Base-by-base conservation (phyloP, 2,888 invertebrate genomes). In the Beris chalybata region DNA sequence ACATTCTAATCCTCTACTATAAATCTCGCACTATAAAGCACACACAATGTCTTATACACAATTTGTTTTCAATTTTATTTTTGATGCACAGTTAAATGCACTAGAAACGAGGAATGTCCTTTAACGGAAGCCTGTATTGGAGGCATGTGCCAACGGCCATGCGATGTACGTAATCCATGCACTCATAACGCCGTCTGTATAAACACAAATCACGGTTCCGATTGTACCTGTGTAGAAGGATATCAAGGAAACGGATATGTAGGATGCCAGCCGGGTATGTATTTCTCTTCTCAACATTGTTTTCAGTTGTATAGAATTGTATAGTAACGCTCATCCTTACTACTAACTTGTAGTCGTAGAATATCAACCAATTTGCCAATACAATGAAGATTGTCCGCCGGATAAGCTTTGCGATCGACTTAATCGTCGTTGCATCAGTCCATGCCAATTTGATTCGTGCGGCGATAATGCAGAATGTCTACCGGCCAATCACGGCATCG, bases 311-410 rank as follows among this genome's bases (percentile, higher is more conserved):
- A 15, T 12, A 11, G 4, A 29, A 5, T 29, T 22, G 29, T 50
- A n/a, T 6, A 13, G 11, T 52, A 22, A 11, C 50, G 13, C 52
- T 52, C 29, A 52, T 52, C 13, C 11, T 43, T 13, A 13, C 9
- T 54, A 11, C 11, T 11, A 12, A 29, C 48, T 74, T 77, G 45
- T 72, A 85, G 85, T 82, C 13, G 75, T 77, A 38, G 78, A 79
- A 53, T 78, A 83, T 70, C 82, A 83, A 73, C 83, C 86, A 71
- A 85, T 93, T 61, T 94, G 94, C 77, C 93, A 93, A 78, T 93
- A 92, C 79, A 93, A 94, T 75, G 93, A 92, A 83, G 93, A 94
- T 75, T 95, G 94, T 77, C 92, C 93, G 64, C 90, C 91, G n/a
- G 87, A 90, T 74, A 87, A 91, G 74, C 82, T 92, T 29, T 95